Base-by-base conservation (phyloP, 2,113 vertebrate species). In the Pomatostomus ruficeps region DNA sequence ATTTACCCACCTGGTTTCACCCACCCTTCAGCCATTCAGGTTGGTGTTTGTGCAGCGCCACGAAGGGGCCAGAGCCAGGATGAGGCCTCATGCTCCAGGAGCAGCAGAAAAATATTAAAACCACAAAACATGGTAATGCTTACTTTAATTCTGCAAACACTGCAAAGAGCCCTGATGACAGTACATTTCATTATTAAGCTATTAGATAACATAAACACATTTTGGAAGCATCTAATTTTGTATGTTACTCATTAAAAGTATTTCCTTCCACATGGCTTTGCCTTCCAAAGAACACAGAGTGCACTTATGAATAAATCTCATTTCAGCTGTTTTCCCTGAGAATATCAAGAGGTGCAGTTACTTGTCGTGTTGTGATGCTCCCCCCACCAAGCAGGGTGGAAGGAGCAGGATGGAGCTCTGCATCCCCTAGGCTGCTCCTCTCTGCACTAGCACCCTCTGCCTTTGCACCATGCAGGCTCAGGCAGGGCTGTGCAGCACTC, bases 151-250 rank as follows among this genome's bases (percentile, higher is more conserved):
- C 67, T 54, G 25, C 31, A 52, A 75, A 82, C 29, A 48, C 52
- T 68, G 66, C 48, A n/a, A 85, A 79, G 49, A 76, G 36, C 45
- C 38, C 45, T 6, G 5, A 17, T 26, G 54, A 72, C 33, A 70
- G 58, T 5, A 43, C 23, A 73, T 78, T 78, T 85, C 78, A 72
- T 88, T 91, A 88, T 45, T 78, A 72, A 88, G 40, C 71, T 70
- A 79, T 85, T 68, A 88, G 62, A 58, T 42, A 85, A 79, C 33
- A 65, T 16, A 71, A 4, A 4, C 49, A 42, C 12, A 2, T 68
- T 88, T 83, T 80, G 62, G 74, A 91, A 82, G 70, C 22, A 72
- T 54, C 78, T 95, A 35, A 82, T 91, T 94, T 58, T 76, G 21
- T 35, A 54, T 66, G 54, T 66, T 85, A 35, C 36, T 88, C 71